Percentiles rank a stretch among this genome's conserved stretches.
These are phyloP conservation scores for Polyommatus iphigenia DNA, from an alignment of 2,888 invertebrate species.

Conservation along the genomic window DNA sequence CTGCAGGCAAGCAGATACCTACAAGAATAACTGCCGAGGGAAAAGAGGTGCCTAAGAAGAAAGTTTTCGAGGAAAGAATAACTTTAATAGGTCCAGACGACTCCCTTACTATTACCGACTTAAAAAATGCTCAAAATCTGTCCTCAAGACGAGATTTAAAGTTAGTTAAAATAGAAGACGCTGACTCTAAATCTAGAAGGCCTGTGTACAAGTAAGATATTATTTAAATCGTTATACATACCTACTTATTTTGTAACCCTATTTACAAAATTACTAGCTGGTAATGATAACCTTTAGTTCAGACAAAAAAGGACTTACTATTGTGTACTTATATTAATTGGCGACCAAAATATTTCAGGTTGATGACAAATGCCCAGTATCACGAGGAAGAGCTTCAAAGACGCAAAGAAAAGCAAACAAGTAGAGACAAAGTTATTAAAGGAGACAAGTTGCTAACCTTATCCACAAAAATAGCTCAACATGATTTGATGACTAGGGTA, in stretches of 20 bases:
- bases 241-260: not conserved
- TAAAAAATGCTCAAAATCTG: constrained; percentile 85
- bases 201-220: constrained; percentile 82
- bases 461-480: constrained; percentile 81
- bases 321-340: not conserved
- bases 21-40: constrained; percentile 64
- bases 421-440: constrained; percentile 68
- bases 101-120: constrained; percentile 79
- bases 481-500: constrained; percentile 83
- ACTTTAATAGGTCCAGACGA: constrained; percentile 83
- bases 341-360: constrained; percentile 51
- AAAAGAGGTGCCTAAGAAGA: constrained; percentile 70
- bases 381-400: constrained; percentile 81
- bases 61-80: constrained; percentile 74
- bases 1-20: constrained; percentile 50
- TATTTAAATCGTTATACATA: not conserved
- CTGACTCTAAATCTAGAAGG: constrained; percentile 83
- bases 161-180: constrained; percentile 84
- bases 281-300: not conserved
- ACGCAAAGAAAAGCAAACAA: constrained; percentile 71
- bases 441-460: constrained; percentile 83
- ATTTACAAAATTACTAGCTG: too few species aligned
- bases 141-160: constrained; percentile 84
- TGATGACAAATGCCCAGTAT: constrained; percentile 84
- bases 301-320: not conserved